Conservation (phyloP, 2,888 invertebrate genomes). For the Ecliptopera silaceata region DNA sequence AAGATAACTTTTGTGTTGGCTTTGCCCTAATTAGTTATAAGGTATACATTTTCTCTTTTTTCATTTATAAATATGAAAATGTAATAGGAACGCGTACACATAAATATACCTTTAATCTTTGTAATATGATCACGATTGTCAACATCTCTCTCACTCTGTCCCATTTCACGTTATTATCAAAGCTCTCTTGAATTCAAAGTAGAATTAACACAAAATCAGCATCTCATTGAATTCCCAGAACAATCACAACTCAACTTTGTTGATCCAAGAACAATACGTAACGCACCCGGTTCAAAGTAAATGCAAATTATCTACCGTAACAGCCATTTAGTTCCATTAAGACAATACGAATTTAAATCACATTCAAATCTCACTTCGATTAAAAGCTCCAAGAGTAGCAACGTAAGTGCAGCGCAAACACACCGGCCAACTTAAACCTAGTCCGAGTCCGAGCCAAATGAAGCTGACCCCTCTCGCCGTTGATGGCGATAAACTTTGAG, state of each 20-base stretch:
- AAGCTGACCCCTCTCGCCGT: constrained; percentile 40
- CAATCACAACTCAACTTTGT: constrained; percentile 32
- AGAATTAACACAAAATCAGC: constrained; percentile 36
- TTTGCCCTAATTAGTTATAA: too few species aligned
- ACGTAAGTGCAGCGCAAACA: constrained; percentile 77
- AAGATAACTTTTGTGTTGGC: too few species aligned
- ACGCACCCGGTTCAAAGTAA: constrained; percentile 51
- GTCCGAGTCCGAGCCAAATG: constrained; percentile 49
- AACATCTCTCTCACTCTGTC: constrained; percentile 4
- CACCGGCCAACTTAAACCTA: constrained; percentile 69
- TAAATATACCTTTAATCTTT: neutral
- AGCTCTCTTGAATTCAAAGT: constrained; percentile 26
- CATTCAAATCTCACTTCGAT: constrained; percentile 81
- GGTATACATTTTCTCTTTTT: too few species aligned
- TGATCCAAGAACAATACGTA: constrained; percentile 36
- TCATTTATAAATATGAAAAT: too few species aligned
- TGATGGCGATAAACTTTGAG: constrained; percentile 38
- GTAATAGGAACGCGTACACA: too few species aligned
- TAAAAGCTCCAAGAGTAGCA: constrained; percentile 75
- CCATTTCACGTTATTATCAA: constrained; percentile 13
- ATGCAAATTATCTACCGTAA: constrained; percentile 67
- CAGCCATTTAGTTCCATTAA: constrained; percentile 62
- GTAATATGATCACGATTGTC: neutral
- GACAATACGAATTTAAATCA: constrained; percentile 78
- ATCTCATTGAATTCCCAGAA: constrained; percentile 31